Evolutionary conservation across 2,888 invertebrate genomes (phyloP).

Genomic region (Entomobrya multifasciata): DNA sequence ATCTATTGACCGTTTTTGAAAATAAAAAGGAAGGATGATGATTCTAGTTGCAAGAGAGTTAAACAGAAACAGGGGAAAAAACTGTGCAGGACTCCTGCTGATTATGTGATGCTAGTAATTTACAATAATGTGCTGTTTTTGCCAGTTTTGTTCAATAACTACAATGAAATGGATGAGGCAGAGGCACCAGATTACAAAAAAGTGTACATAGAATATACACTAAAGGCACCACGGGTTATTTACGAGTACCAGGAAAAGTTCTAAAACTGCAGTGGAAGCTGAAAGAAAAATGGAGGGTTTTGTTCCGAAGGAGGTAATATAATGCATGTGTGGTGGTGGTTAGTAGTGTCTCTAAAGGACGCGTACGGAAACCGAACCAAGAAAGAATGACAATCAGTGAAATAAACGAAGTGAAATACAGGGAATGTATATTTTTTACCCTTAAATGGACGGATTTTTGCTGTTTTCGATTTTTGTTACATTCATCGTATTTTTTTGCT

Average conservation of each 20-base stretch:
- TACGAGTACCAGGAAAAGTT: slow-evolving; percentile 63
- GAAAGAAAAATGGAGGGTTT: no score
- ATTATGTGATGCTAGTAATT: no score
- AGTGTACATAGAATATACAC: no score
- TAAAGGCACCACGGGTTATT: slow-evolving; percentile 33
- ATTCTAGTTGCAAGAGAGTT: no score
- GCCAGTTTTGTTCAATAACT: slow-evolving; percentile 29
- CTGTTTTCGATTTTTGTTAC: slow-evolving; percentile 13
- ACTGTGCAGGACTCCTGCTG: slow-evolving; percentile 40
- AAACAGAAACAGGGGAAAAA: no score
- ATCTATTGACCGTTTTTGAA: slow-evolving; percentile 21
- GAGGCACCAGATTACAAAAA: slow-evolving; percentile 27
- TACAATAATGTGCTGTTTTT: slow-evolving; percentile 30
- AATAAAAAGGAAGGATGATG: background rate
- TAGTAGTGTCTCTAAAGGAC: no score
- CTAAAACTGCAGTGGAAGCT: slow-evolving; percentile 56
- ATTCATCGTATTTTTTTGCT: background rate
- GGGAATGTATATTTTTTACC: no score
- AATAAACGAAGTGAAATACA: background rate
- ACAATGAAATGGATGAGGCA: slow-evolving; percentile 1
- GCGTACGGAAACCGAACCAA: no score
- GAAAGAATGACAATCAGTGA: background rate
- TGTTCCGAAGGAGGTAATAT: no score
- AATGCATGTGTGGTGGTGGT: no score
- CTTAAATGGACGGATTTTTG: slow-evolving; percentile 6